Conservation (phyloP, 1,140 invertebrate species). For the Paralvinella palmiformis region DNA sequence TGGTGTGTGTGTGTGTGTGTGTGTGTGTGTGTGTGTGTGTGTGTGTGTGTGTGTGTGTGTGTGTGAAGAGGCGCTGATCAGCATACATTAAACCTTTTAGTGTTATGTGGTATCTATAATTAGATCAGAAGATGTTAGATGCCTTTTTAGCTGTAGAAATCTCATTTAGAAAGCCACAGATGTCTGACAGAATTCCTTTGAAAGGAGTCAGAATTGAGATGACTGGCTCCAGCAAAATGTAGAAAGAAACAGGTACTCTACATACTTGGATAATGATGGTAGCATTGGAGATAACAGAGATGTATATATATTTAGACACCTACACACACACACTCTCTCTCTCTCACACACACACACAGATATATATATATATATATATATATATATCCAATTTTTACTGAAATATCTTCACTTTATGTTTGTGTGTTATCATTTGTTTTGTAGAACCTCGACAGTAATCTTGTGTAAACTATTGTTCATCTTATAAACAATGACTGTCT, state of each 20-base stretch:
- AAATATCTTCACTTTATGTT: too few relatives aligned
- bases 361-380: background rate
- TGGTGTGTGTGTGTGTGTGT: slow-evolving; percentile 5
- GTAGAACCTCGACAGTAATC: too few relatives aligned
- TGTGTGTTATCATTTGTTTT: too few relatives aligned
- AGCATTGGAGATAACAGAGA: background rate
- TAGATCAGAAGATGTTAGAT: background rate
- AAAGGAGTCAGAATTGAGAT: background rate
- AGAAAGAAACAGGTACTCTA: background rate
- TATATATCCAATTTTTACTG: too few relatives aligned
- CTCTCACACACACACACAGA: background rate
- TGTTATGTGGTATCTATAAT: background rate
- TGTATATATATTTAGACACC: slow-evolving; percentile 2
- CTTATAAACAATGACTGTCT: too few relatives aligned
- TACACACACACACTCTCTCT: too few relatives aligned
- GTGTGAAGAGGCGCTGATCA: background rate
- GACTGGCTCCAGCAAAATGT: background rate
- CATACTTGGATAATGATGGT: background rate
- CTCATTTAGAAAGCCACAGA: background rate
- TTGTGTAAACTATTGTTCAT: too few relatives aligned
- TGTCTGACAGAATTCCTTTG: background rate
- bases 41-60: slow-evolving; percentile 17
- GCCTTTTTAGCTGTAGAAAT: background rate
- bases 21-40: slow-evolving; percentile 15
- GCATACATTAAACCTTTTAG: background rate